A percentile compares a stretch with the other conserved stretches of the same genome.
Conservation (phyloP, 2,888 invertebrate genomes). For the Saturnia pavonia region DNA sequence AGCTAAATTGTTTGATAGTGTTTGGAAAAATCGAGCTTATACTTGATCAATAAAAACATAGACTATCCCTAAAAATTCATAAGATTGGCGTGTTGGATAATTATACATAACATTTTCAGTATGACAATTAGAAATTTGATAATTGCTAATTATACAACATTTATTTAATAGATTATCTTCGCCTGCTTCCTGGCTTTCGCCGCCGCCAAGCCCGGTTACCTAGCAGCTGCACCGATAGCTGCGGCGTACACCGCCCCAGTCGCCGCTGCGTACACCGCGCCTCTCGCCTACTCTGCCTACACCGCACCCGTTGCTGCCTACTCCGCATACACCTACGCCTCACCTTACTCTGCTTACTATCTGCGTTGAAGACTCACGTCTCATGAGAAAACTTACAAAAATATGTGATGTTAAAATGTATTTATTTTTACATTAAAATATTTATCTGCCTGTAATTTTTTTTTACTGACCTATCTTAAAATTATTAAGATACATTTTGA, state of each 20-base stretch:
- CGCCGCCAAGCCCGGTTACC: constrained; percentile 64
- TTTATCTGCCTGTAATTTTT: neutral
- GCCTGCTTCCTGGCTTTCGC: constrained; percentile 75
- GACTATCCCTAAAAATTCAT: too few species aligned
- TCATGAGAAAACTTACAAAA: neutral
- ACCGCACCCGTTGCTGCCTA: constrained; percentile 48
- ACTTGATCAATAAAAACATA: too few species aligned
- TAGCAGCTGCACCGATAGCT: constrained; percentile 50
- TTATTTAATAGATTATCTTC: constrained; percentile 63
- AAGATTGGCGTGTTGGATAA: too few species aligned
- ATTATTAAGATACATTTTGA: neutral
- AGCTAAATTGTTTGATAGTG: too few species aligned
- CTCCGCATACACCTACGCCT: constrained; percentile 49
- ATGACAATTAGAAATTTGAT: too few species aligned
- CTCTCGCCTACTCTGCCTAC: constrained; percentile 52
- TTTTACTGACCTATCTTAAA: neutral
- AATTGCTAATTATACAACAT: neutral
- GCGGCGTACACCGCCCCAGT: constrained; percentile 45
- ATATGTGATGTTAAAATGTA: neutral
- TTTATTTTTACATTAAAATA: constrained; percentile 4
- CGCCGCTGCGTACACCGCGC: constrained; percentile 50
- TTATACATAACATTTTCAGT: too few species aligned
- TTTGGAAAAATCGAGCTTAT: too few species aligned
- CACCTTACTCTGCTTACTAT: constrained; percentile 46
- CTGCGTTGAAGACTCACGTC: constrained; percentile 29